Evolutionary conservation across 2,797 vertebrate species (phyloP).

Genomic region (Pseudochaenichthys georgianus): DNA sequence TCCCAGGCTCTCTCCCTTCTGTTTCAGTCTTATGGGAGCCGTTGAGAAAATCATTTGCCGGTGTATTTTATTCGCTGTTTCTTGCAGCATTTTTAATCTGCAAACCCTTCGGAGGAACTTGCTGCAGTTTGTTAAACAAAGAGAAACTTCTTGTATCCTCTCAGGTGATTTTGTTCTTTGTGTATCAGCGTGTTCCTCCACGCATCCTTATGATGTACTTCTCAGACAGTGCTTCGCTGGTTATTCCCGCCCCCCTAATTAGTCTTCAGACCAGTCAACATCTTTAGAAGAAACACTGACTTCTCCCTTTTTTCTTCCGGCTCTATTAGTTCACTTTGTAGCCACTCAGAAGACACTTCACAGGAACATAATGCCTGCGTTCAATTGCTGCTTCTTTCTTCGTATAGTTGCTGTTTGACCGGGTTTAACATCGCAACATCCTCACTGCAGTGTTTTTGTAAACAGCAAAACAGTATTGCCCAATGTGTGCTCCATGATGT

Average conservation of each 20-base stretch:
- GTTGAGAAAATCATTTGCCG: constrained; percentile 76
- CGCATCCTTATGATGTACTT: constrained; percentile 3
- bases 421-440: constrained; percentile 10
- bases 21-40: constrained; percentile 66
- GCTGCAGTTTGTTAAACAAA: constrained; percentile 3
- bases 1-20: not conserved
- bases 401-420: not conserved
- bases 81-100: constrained; percentile 1
- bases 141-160: constrained; percentile 4
- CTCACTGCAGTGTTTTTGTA: constrained; percentile 10
- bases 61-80: constrained; percentile 60
- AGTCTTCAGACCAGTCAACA: constrained; percentile 16
- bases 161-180: not conserved
- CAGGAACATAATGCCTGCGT: constrained; percentile 5
- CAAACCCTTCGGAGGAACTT: not conserved
- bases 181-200: not conserved
- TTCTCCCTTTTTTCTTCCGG: not conserved
- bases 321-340: constrained; percentile 23
- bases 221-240: constrained; percentile 1
- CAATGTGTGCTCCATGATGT: constrained; percentile 21
- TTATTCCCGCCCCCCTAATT: constrained; percentile 27
- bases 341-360: constrained; percentile 37
- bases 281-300: constrained; percentile 9
- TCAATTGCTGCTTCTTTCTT: not conserved
- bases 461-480: not conserved